Evolutionary conservation across 2,113 vertebrate species (phyloP).

Genomic region (Pholis gunnellus): DNA sequence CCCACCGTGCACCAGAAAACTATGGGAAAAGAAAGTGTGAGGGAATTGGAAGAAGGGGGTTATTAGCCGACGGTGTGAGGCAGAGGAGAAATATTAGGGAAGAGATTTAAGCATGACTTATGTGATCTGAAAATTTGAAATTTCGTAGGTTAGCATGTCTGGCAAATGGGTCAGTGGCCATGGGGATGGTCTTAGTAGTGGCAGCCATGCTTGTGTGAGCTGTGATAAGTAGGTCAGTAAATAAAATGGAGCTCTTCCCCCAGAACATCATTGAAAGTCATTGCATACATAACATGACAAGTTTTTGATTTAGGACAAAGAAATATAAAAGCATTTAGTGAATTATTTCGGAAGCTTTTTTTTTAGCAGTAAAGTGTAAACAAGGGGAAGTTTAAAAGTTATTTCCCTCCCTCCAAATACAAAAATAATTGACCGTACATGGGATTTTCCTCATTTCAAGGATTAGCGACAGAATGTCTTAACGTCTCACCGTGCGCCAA

Average conservation of each 20-base stretch:
- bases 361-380: conserved; percentile 15
- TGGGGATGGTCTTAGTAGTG: conserved; percentile 49
- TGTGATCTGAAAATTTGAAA: conserved; percentile 62
- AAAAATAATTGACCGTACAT: conserved; percentile 3
- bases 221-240: conserved; percentile 67
- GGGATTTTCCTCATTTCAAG: conserved; percentile 34
- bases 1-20: conserved; percentile 34
- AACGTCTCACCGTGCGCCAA: conserved; percentile 14
- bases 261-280: conserved; percentile 7
- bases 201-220: conserved; percentile 47
- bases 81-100: conserved; percentile 37
- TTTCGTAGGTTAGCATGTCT: conserved; percentile 45
- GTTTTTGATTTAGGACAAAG: conserved; percentile 13
- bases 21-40: conserved; percentile 22
- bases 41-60: conserved; percentile 7
- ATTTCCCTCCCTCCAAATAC: background rate
- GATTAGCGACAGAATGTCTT: conserved; percentile 21
- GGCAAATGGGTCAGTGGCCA: conserved; percentile 71
- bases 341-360: background rate
- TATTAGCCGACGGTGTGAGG: conserved; percentile 15
- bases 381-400: background rate
- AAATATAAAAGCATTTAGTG: background rate
- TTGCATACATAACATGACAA: background rate
- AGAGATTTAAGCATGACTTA: conserved; percentile 59
- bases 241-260: conserved; percentile 50